These are phyloP conservation scores for Eupithecia inturbata DNA, from an alignment of 2,888 invertebrate species.

Conservation along the genomic window DNA sequence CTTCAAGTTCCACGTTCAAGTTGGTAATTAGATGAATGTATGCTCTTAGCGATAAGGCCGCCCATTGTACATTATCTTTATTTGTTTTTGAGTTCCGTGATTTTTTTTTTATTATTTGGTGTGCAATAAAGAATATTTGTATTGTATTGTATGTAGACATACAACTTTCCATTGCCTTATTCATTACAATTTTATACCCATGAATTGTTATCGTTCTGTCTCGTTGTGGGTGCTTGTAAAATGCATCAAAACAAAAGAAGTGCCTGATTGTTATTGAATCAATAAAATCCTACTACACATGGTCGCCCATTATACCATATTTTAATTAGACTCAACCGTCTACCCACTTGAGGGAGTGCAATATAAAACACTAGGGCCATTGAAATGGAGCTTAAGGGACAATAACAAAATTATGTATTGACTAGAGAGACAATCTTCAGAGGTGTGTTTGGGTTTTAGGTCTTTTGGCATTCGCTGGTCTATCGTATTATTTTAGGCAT, in stretches of 20 bases:
- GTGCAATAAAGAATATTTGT: too few species aligned
- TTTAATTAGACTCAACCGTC: slow-evolving; percentile 7
- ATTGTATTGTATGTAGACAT: too few species aligned
- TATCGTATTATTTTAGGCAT: too few species aligned
- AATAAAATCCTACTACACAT: background rate
- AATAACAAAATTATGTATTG: too few species aligned
- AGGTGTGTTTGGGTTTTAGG: background rate
- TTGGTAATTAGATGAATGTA: too few species aligned
- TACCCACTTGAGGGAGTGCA: slow-evolving; percentile 5
- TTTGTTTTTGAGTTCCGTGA: too few species aligned
- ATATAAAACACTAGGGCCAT: slow-evolving; percentile 7
- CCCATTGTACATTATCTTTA: too few species aligned
- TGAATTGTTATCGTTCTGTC: background rate
- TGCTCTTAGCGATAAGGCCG: too few species aligned
- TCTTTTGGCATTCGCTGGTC: background rate
- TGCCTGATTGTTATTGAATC: background rate
- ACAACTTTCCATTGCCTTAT: background rate
- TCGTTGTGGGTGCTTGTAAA: background rate
- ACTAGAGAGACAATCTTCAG: too few species aligned
- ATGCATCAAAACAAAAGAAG: background rate
- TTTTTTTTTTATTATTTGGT: too few species aligned
- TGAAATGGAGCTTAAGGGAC: background rate
- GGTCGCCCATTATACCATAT: background rate
- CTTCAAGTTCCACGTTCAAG: too few species aligned
- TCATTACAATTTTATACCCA: background rate